Base-by-base conservation (phyloP, 2,113 vertebrate genomes). In the Lipotes vexillifer region DNA sequence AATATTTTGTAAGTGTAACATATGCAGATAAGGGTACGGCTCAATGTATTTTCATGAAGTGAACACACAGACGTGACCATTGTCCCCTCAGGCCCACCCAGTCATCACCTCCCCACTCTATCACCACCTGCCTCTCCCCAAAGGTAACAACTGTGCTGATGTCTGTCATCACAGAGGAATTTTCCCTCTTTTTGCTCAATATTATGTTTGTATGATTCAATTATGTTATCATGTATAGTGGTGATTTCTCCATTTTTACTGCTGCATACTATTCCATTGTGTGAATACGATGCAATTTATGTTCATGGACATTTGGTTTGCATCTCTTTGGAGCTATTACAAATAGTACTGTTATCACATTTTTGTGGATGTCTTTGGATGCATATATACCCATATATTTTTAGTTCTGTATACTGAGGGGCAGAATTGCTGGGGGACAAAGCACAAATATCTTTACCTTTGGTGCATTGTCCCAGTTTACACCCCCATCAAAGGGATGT, bases 81-180 rank as follows among this genome's bases (percentile, higher is more conserved):
- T 12, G 15, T n/a, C 11, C 8, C 33, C 4, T 59, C 29, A 8
- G 3, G 2, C 20, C 5, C 6, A 2, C 6, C 0, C 6, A 23
- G 61, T 23, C 11, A 63, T 17, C 7, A 29, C 12, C 14, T 92
- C 55, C 31, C 27, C 6, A 5, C 36, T 41, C 55, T n/a, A 9
- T 80, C 31, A 55, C 12, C 8, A 29, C 27, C 87, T 31, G 61
- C 25, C 27, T 52, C 52, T 72, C 31, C 18, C 38, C 18, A 44
- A 75, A 94, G 38, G n/a, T 46, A 36, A 46, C 21, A 38, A 6
- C 25, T 71, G 5, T 63, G 21, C 36, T 65, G 18, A n/a, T 18
- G 59, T 80, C 38, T 66, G 2, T n/a, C 65, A 57, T 21, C 12
- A 80, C 33, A 44, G 80, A 31, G 83, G 69, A 29, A 33, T 68